A percentile compares a stretch with the other conserved stretches of the same genome.
Evolutionary conservation across 2,113 vertebrate species (phyloP).

Genomic region (Peromyscus leucopus): DNA sequence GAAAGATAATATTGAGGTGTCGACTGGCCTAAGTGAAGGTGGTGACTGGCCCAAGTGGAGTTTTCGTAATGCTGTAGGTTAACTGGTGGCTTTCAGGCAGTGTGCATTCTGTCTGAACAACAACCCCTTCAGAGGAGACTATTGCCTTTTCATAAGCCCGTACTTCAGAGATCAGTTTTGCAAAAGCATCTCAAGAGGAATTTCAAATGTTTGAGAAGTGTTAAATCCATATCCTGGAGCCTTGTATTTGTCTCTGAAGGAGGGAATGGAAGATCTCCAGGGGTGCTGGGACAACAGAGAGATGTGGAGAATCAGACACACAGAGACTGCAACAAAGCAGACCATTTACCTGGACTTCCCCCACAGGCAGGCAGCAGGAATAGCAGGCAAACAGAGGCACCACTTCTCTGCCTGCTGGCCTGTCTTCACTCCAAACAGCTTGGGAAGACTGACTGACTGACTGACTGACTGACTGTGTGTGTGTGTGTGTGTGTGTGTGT

Average conservation of each 20-base stretch:
- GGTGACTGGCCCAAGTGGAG: not conserved
- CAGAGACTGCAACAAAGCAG: not conserved
- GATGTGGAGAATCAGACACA: not conserved
- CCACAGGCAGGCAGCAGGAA: not conserved
- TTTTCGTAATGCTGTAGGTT: slow-evolving; percentile 74
- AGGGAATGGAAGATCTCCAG: not conserved
- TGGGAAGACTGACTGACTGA: not conserved
- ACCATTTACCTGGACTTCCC: not conserved
- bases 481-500: not conserved
- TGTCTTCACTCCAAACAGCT: not conserved
- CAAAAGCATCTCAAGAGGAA: slow-evolving; percentile 65
- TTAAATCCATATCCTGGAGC: not conserved
- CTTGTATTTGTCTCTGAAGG: slow-evolving; percentile 18
- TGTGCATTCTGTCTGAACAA: slow-evolving; percentile 42
- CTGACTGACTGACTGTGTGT: not conserved
- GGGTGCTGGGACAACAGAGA: not conserved
- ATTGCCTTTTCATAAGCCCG: slow-evolving; percentile 69
- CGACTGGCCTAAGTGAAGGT: slow-evolving; percentile 24
- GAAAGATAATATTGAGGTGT: not conserved
- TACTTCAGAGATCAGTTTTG: slow-evolving; percentile 62
- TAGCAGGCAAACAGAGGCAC: not conserved
- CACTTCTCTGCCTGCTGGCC: not conserved
- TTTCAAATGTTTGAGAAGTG: slow-evolving; percentile 64
- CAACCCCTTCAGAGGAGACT: slow-evolving; percentile 31
- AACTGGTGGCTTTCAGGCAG: slow-evolving; percentile 26